A percentile compares a stretch with the other conserved stretches of the same genome.
Conservation (phyloP, 2,797 vertebrate genomes). For the Hemitrygon akajei region DNA sequence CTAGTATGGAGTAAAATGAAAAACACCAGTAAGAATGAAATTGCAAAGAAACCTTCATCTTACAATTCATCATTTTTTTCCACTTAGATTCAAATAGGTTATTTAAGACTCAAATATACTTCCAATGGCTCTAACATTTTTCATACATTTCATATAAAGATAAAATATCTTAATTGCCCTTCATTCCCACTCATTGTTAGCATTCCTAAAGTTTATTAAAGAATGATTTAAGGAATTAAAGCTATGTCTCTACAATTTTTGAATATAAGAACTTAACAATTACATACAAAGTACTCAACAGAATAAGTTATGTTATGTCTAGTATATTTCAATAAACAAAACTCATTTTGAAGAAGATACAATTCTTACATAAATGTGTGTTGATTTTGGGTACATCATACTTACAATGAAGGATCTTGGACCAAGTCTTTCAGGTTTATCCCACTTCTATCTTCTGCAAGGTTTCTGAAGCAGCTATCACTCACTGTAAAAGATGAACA, state of each 20-base stretch:
- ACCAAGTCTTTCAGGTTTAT: constrained; percentile 99
- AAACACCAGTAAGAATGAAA: not conserved
- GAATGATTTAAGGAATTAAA: not conserved
- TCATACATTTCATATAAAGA: not conserved
- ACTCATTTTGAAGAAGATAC: not conserved
- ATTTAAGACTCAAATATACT: not conserved
- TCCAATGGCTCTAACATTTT: not conserved
- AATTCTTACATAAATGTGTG: constrained; percentile 38
- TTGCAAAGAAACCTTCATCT: not conserved
- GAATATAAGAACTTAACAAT: not conserved
- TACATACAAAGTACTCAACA: not conserved
- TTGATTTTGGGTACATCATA: constrained; percentile 55
- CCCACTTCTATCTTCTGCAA: constrained; percentile 95
- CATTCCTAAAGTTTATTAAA: not conserved
- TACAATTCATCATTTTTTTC: not conserved
- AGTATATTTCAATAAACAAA: not conserved
- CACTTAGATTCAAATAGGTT: not conserved
- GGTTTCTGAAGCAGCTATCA: constrained; percentile 98
- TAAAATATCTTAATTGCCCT: not conserved
- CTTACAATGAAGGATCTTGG: constrained; percentile 97
- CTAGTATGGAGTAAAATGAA: not conserved
- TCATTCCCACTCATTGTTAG: not conserved
- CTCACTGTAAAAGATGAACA: constrained; percentile 74
- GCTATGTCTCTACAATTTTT: not conserved
- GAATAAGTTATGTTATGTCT: not conserved